A percentile compares a stretch with the other conserved stretches of the same genome.
These are phyloP conservation scores for Paramormyrops kingsleyae DNA, from an alignment of 2,113 vertebrate species.

Conservation along the genomic window DNA sequence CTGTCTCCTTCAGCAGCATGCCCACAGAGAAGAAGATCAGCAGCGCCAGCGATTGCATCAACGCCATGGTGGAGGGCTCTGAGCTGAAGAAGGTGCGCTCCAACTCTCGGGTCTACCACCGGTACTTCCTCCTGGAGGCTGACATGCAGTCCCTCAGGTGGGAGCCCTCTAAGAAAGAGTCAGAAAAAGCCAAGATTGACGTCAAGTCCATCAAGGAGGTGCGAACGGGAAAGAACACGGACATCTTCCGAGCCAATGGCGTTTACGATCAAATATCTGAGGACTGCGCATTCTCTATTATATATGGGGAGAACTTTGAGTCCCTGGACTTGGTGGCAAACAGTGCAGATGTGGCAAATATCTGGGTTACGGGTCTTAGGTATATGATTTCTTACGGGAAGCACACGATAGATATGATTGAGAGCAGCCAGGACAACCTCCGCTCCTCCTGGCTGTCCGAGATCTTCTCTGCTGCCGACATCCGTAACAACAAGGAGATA, in stretches of 20 bases:
- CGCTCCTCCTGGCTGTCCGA: conserved; percentile 82
- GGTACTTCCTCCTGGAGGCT: conserved; percentile 82
- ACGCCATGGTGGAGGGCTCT: conserved; percentile 84
- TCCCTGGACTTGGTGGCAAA: conserved; percentile 86
- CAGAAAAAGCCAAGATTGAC: conserved; percentile 85
- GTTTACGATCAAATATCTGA: conserved; percentile 93
- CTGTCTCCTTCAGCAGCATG: conserved; percentile 89
- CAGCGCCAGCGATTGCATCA: conserved; percentile 85
- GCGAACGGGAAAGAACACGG: conserved; percentile 87
- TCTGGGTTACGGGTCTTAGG: conserved; percentile 91
- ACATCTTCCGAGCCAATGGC: conserved; percentile 87
- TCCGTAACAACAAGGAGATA: conserved; percentile 55
- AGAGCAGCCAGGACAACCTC: conserved; percentile 86
- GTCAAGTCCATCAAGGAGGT: conserved; percentile 85
- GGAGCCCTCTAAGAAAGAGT: conserved; percentile 94
- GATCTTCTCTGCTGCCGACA: conserved; percentile 55
- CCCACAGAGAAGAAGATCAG: conserved; percentile 89
- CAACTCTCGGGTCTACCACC: conserved; percentile 82
- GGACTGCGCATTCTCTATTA: conserved; percentile 87
- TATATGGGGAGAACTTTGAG: conserved; percentile 86
- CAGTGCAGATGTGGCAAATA: conserved; percentile 83
- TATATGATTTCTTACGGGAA: conserved; percentile 90
- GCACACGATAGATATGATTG: conserved; percentile 85
- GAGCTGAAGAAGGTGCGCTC: conserved; percentile 87
- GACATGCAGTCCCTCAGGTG: conserved; percentile 85